Percentiles rank a stretch among this genome's conserved stretches.
phyloP scores from a whole-genome alignment of 2,113 vertebrate species.

The Neopipo cinnamomea region DNA sequence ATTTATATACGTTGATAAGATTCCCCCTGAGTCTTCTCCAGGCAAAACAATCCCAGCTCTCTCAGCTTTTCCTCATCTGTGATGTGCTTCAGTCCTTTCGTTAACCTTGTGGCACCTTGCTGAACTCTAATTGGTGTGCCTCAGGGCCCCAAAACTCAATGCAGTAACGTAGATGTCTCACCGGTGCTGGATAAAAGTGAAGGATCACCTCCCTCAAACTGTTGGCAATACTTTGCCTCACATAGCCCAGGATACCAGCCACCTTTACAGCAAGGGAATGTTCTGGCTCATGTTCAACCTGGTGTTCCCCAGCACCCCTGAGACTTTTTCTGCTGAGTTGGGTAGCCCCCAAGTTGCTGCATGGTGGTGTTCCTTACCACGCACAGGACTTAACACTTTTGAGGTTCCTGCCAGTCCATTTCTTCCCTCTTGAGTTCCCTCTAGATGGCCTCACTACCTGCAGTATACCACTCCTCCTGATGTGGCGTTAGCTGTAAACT shows the following conservation, averaged over 20 bases:
- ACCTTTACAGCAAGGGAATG: neutral
- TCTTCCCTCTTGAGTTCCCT: neutral
- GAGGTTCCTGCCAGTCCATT: neutral
- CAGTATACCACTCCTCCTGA: neutral
- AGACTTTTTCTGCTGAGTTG: neutral
- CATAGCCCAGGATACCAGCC: neutral
- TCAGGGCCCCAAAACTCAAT: neutral
- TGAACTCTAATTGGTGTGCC: neutral
- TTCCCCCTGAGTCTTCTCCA: neutral
- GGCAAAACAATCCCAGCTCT: neutral
- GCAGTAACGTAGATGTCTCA: neutral
- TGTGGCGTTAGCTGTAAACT: neutral
- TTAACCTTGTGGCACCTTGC: neutral
- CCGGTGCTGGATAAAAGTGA: neutral
- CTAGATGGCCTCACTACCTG: neutral
- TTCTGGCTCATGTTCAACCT: neutral
- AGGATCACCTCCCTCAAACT: fast-evolving
- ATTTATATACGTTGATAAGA: neutral
- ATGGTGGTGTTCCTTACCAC: neutral
- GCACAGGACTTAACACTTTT: neutral
- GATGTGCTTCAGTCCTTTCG: neutral
- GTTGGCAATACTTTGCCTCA: neutral
- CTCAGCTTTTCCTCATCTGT: neutral
- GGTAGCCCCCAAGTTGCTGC: neutral
- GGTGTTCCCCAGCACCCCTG: neutral